Conservation (phyloP, 2,888 invertebrate species). For the Melieria picta region DNA sequence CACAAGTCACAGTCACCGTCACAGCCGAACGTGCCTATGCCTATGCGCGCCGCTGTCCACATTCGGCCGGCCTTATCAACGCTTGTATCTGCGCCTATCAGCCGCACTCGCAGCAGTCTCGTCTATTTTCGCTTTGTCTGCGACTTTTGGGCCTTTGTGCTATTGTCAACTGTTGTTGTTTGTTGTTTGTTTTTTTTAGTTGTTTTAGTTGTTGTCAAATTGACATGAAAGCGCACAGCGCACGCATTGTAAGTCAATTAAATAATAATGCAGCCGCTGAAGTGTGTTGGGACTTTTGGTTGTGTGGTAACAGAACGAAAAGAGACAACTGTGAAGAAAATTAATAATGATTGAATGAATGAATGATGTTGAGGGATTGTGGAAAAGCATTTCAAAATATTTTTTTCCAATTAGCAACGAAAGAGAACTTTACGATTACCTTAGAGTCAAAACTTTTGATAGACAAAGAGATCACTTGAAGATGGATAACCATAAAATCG, state of each 20-base stretch:
- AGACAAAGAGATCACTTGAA: too few relatives aligned
- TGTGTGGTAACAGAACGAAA: too few relatives aligned
- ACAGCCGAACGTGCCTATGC: too few relatives aligned
- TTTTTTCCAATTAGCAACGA: background rate
- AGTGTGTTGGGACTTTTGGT: background rate
- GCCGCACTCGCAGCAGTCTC: slow-evolving; percentile 10
- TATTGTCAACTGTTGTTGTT: slow-evolving; percentile 17
- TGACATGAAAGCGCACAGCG: slow-evolving; percentile 31
- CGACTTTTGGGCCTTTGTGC: background rate
- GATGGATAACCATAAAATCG: too few relatives aligned
- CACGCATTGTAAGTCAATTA: slow-evolving; percentile 51
- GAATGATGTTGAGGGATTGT: background rate
- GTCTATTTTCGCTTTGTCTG: background rate
- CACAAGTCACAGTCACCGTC: too few relatives aligned
- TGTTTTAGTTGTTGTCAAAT: slow-evolving; percentile 18
- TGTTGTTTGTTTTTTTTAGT: background rate
- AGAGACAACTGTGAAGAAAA: background rate
- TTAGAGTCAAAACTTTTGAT: too few relatives aligned
- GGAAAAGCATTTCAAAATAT: background rate
- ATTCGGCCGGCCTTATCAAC: slow-evolving; percentile 27
- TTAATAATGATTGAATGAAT: background rate
- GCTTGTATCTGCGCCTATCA: slow-evolving; percentile 37
- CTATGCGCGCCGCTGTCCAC: slow-evolving; percentile 2
- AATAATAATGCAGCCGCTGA: slow-evolving; percentile 45
- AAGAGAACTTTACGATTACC: too few relatives aligned